Conservation (phyloP, 2,888 invertebrate genomes). For the Listrodromus nycthemerus region DNA sequence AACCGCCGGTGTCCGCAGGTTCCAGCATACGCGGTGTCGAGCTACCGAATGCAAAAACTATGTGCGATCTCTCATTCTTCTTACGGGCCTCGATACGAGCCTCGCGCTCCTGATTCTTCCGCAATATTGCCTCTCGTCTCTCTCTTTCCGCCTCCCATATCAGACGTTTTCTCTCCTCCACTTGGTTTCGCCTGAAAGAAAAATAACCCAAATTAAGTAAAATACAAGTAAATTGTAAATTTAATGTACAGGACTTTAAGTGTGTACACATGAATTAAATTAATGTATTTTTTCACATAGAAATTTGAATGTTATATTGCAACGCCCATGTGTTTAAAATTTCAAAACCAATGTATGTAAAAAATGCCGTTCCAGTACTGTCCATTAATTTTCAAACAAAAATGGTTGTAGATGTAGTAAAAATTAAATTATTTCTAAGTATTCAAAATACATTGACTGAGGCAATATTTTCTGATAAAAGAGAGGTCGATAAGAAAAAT, state of each 20-base stretch:
- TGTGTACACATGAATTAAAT: background rate
- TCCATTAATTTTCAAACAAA: too few species aligned
- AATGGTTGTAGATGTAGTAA: too few species aligned
- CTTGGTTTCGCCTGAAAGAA: constrained; percentile 85
- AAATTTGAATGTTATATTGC: too few species aligned
- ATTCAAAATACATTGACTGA: background rate
- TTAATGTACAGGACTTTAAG: too few species aligned
- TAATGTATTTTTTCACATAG: background rate
- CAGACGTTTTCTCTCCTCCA: constrained; percentile 95
- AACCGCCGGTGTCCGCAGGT: constrained; percentile 91
- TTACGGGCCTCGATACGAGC: constrained; percentile 92
- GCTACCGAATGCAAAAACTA: constrained; percentile 95
- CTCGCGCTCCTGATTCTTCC: constrained; percentile 94
- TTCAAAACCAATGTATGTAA: too few species aligned
- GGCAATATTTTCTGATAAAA: background rate
- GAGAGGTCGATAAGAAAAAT: background rate
- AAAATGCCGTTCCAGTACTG: too few species aligned
- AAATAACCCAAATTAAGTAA: constrained; percentile 14
- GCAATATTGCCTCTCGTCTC: constrained; percentile 93
- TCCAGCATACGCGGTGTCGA: constrained; percentile 95
- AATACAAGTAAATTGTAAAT: background rate
- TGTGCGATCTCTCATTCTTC: constrained; percentile 90
- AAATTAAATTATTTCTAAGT: background rate
- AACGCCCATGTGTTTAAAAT: too few species aligned
- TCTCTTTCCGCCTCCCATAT: constrained; percentile 96